These are phyloP conservation scores for Limnephilus auricula DNA, from an alignment of 2,888 invertebrate species.

Conservation along the genomic window DNA sequence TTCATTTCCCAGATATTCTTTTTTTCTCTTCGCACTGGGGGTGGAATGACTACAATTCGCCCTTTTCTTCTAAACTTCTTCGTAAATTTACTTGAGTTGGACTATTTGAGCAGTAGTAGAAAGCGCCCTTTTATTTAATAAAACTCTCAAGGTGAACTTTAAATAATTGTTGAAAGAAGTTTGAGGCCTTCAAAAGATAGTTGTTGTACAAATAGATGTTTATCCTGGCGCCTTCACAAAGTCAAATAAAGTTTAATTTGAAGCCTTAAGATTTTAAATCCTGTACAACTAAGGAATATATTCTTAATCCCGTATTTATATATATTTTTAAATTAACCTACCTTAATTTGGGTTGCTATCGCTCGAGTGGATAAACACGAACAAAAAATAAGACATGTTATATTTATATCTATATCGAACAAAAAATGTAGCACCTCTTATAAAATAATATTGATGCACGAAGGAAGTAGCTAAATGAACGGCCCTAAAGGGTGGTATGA, in stretches of 20 bases:
- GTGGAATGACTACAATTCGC: conserved; percentile 3
- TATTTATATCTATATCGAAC: no score
- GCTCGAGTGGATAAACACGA: no score
- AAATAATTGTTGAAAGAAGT: neutral
- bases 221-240: neutral
- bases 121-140: neutral
- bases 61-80: neutral
- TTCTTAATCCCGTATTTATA: no score
- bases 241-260: neutral
- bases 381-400: no score
- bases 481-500: no score
- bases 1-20: neutral
- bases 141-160: neutral
- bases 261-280: no score
- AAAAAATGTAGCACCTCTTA: no score
- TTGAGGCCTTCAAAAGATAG: neutral
- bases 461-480: no score
- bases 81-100: neutral
- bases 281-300: no score
- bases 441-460: no score
- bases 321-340: no score
- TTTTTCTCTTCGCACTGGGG: conserved; percentile 33
- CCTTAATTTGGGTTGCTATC: no score
- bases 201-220: neutral
- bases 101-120: neutral